Evolutionary conservation across 2,113 vertebrate genomes (phyloP), one percentile per base, ranked within the genome.

Genomic region (Columba janthina): DNA sequence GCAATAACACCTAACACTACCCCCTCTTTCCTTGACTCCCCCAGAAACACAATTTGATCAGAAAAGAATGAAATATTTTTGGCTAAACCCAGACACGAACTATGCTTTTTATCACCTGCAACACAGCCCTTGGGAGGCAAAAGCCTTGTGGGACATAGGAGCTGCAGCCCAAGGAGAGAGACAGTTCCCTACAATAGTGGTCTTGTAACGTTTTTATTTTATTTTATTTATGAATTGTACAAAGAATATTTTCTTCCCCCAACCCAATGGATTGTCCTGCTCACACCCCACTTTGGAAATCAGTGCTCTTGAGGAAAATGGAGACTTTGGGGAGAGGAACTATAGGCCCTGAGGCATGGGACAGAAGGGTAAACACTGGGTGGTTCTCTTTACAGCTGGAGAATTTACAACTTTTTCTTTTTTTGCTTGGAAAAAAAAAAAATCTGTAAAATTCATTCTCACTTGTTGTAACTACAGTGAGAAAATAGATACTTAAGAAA

Each of bases 1-100:
- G 20, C 7, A 15, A 8, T 5, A 69, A 31, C 0, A 8, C 0
- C 24, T 72, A 74, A 53, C 2, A 12, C 2, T 14, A 21, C 5
- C 4, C 10, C 2, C 1, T 34, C 15, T 85, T 88, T 66, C 29
- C 11, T 44, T 61, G 24, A 69, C 62, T 74, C 2, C 5, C 5
- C 10, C 8, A 58, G n/a, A 73, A 93, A 42, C 0, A 0, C 1
- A 6, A 6, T 19, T 88, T 62, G 26, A 32, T 66, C 15, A 77
- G 24, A 78, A 81, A 86, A 69, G 6, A n/a, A 50, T 17, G 4
- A 57, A 78, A n/a, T 60, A 32, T n/a, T 74, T 83, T 54, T 56
- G 28, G 14, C 6, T 57, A 69, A 75, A 65, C 15, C 5, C 42
- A 50, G 31, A 50, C 38, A 21, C 6, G 88, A 92, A 50, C 18